phyloP scores from a whole-genome alignment of 1,140 invertebrate species.

The Drosophila elegans region DNA sequence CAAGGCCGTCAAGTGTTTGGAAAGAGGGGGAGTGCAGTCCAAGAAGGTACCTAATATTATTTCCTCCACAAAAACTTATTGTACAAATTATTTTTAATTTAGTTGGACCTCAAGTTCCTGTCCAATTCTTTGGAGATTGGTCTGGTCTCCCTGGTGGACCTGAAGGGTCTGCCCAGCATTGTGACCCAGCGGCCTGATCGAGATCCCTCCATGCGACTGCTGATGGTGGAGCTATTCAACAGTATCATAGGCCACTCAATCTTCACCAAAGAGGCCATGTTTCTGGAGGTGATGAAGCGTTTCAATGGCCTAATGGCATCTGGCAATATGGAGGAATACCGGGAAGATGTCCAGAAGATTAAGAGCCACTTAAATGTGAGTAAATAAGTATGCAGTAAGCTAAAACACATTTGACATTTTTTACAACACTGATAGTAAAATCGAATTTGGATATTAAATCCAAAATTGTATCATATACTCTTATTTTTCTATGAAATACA shows the following conservation, averaged over 20 bases:
- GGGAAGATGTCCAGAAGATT: conserved; percentile 40
- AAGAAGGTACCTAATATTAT: conserved; percentile 56
- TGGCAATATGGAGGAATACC: conserved; percentile 44
- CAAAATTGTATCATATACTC: too few species aligned
- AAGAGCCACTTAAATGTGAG: conserved; percentile 55
- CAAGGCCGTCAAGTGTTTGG: conserved; percentile 59
- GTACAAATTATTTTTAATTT: not conserved
- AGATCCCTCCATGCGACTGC: conserved; percentile 39
- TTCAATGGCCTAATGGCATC: conserved; percentile 49
- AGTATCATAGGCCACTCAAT: conserved; percentile 66
- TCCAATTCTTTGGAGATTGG: conserved; percentile 59
- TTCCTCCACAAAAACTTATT: too few species aligned
- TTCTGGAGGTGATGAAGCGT: conserved; percentile 66
- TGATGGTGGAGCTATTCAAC: conserved; percentile 62
- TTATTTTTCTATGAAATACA: too few species aligned
- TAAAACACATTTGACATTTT: too few species aligned
- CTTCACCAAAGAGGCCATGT: conserved; percentile 70
- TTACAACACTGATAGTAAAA: too few species aligned
- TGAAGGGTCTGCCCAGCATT: conserved; percentile 75
- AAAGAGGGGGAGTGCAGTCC: conserved; percentile 45
- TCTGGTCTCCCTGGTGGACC: conserved; percentile 45
- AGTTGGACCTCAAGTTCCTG: conserved; percentile 62
- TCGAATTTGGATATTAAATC: too few species aligned
- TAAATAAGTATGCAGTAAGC: not conserved
- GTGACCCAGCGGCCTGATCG: conserved; percentile 59